Evolutionary conservation across 2,888 invertebrate species (phyloP), one percentile per base, ranked within the genome.

Genomic region (Margaritifera margaritifera): DNA sequence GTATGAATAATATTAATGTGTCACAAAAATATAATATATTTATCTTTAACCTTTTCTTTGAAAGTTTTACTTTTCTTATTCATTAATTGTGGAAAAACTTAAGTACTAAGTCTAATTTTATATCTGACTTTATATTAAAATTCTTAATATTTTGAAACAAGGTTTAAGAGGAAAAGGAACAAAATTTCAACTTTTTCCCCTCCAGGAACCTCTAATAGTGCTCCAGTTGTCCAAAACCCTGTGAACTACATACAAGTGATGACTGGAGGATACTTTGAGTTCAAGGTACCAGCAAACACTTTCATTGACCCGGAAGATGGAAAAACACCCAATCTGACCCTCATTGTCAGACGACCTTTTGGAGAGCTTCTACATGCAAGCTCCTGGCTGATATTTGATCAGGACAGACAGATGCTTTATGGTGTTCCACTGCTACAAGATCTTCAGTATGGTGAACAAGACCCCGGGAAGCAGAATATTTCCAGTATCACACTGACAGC

Each of bases 281-380:
- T 69, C 62, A 51, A 50, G 15, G 78, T 86, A 52, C 81, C 84
- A 2, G 57, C 62, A 2, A 78, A 80, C 51, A 81, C 83, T 8
- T 86, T 86, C 71, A 71, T 75, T 22, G 84, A 85, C 62, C 64
- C 62, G 0, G 84, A 84, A 63, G 86, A 86, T 69, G 86, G 85
- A 0, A 74, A 81, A 68, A 84, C 86, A 0, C 64, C 77, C 52
- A 67, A 75, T 11, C 71, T 86, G 25, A 71, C 72, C 27, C 74
- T 86, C 55, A 69, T 71, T 24, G 68, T 85, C 54, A 72, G 76
- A 24, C 71, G 75, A 11, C 68, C 72, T 1, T 76, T 74, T 60
- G 78, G 78, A 24, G 66, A 73, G 6, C 66, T 81, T 15, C 68
- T 80, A 6, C 76, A 77, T 18, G 22, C 50, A 42, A 68, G 66